These are phyloP conservation scores for Elysia crispata DNA, from an alignment of 2,888 invertebrate genomes.

Conservation along the genomic window DNA sequence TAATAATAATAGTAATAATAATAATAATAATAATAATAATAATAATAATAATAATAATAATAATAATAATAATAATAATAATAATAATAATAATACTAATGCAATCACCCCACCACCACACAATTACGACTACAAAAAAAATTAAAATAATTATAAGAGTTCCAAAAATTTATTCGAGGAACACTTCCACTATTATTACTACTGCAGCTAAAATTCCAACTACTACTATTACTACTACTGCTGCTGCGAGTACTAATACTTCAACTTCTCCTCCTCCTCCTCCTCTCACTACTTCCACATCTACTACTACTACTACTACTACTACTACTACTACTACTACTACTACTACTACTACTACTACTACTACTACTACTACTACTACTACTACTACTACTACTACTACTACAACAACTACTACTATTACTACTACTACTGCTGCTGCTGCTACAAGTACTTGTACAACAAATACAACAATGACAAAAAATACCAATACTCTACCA, in stretches of 20 bases:
- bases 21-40: too few species aligned
- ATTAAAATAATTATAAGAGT: not conserved
- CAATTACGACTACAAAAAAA: not conserved
- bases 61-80: not conserved
- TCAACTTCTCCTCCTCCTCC: not conserved
- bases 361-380: constrained; percentile 16
- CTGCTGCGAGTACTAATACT: not conserved
- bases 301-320: constrained; percentile 11
- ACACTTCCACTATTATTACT: too few species aligned
- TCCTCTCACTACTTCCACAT: not conserved
- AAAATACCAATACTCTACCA: too few species aligned
- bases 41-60: not conserved
- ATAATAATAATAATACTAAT: too few species aligned
- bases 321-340: constrained; percentile 19
- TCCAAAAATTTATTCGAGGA: too few species aligned
- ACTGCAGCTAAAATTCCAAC: not conserved
- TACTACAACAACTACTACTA: too few species aligned
- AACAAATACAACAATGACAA: too few species aligned
- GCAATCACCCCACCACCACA: too few species aligned
- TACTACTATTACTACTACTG: constrained; percentile 13
- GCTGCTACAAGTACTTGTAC: too few species aligned
- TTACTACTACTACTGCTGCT: too few species aligned
- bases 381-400: not conserved
- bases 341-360: constrained; percentile 19
- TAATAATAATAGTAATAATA: too few species aligned